A percentile compares a stretch with the other conserved stretches of the same genome.
phyloP scores from a whole-genome alignment of 2,888 invertebrate species.

The Drosophila ustulata region DNA sequence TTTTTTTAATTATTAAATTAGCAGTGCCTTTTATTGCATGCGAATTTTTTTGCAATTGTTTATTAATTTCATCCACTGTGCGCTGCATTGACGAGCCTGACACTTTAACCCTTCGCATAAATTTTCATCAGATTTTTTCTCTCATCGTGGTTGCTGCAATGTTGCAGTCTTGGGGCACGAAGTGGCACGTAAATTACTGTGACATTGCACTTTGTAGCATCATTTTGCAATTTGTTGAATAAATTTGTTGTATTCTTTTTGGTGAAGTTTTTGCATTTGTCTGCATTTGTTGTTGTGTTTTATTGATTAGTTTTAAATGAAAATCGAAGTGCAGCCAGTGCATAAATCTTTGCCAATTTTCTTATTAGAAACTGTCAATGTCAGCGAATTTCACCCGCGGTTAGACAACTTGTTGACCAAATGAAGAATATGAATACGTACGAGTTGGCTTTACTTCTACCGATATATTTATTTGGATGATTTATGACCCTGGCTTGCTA shows the following conservation, averaged over 20 bases:
- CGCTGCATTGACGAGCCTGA: conserved; percentile 50
- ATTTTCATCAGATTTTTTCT: conserved; percentile 66
- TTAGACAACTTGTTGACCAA: conserved; percentile 31
- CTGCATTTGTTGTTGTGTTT: background rate
- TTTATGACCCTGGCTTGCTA: conserved; percentile 71
- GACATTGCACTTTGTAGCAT: conserved; percentile 78
- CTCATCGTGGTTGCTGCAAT: conserved; percentile 18
- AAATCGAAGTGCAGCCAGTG: conserved; percentile 45
- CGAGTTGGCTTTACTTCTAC: conserved; percentile 11
- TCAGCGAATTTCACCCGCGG: conserved; percentile 61
- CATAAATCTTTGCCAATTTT: conserved; percentile 73
- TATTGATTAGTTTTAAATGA: conserved; percentile 79
- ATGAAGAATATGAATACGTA: conserved; percentile 36
- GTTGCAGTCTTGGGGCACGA: conserved; percentile 20
- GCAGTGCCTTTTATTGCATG: background rate
- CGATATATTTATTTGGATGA: conserved; percentile 56
- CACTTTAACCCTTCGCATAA: conserved; percentile 78
- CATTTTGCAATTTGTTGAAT: conserved; percentile 75
- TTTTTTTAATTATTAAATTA: background rate
- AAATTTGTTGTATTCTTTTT: conserved; percentile 47
- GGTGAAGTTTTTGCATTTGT: conserved; percentile 17
- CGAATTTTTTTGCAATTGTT: background rate
- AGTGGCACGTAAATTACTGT: conserved; percentile 75
- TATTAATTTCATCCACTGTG: conserved; percentile 48
- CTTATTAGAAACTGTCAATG: conserved; percentile 78